Conservation (phyloP, 23 tunicate species). For the Halocynthia roretzi region DNA sequence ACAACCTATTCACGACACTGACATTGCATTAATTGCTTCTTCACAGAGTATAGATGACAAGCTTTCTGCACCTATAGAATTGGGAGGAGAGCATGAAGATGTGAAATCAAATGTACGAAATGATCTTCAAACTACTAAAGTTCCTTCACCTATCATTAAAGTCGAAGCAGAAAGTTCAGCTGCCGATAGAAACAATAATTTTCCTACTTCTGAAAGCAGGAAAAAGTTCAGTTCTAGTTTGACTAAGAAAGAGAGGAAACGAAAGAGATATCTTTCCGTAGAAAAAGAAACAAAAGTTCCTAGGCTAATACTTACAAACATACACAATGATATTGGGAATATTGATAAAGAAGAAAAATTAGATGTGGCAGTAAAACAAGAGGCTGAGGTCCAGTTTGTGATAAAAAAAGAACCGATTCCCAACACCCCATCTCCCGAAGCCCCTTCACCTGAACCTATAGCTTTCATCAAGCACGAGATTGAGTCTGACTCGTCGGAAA, state of each 20-base stretch:
- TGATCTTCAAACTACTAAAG: too few relatives aligned
- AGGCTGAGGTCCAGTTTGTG: not conserved
- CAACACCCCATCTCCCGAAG: conserved; percentile 14
- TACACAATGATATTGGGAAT: too few relatives aligned
- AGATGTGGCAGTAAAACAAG: not conserved
- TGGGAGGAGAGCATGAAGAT: too few relatives aligned
- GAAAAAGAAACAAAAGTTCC: conserved; percentile 3
- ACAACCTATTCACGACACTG: not conserved
- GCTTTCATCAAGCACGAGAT: not conserved
- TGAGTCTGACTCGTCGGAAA: conserved; percentile 8
- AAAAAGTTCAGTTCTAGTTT: not conserved
- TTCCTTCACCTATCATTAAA: too few relatives aligned
- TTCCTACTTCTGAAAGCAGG: conserved; percentile 16
- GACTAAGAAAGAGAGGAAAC: conserved; percentile 1
- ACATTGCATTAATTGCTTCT: too few relatives aligned
- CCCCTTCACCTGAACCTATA: conserved; percentile 9
- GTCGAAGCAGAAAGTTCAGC: too few relatives aligned
- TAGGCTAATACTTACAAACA: not conserved
- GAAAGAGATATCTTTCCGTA: not conserved
- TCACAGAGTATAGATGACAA: too few relatives aligned
- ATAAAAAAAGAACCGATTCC: not conserved
- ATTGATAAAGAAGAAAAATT: too few relatives aligned
- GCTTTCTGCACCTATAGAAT: too few relatives aligned
- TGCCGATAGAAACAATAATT: conserved; percentile 12
- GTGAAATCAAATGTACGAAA: too few relatives aligned